These are phyloP conservation scores for Condylura cristata DNA, from an alignment of 2,113 vertebrate species.

Conservation along the genomic window DNA sequence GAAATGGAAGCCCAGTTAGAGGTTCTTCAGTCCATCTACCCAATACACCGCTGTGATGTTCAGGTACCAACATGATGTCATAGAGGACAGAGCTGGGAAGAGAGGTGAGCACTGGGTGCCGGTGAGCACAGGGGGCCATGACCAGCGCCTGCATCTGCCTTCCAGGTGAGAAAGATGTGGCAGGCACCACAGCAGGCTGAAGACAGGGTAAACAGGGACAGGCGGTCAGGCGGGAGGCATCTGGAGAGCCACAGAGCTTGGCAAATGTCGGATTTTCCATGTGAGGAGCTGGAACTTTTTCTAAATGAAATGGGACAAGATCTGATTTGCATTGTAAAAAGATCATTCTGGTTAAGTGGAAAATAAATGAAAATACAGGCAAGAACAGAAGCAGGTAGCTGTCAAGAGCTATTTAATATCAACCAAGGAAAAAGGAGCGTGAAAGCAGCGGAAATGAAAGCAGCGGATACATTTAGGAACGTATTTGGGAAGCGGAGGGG, in stretches of 20 bases:
- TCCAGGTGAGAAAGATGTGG: no score
- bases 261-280: not conserved
- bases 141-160: no score
- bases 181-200: no score
- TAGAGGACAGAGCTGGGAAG: not conserved
- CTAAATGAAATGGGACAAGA: not conserved
- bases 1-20: not conserved
- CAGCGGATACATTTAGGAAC: not conserved
- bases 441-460: not conserved
- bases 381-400: conserved; percentile 35
- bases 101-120: not conserved
- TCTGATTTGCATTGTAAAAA: not conserved
- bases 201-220: not conserved
- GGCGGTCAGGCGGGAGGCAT: not conserved
- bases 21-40: not conserved
- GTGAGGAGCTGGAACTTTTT: not conserved
- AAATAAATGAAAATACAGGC: not conserved
- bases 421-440: conserved; percentile 6
- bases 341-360: not conserved
- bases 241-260: not conserved
- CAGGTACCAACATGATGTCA: not conserved
- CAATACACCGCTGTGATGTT: not conserved
- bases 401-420: not conserved
- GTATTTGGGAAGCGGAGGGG: conserved; percentile 3
- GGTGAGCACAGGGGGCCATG: not conserved